Percentiles rank a stretch among this genome's conserved stretches.
Conservation (phyloP, 2,888 invertebrate species). For the Tryphoninae sp. region DNA sequence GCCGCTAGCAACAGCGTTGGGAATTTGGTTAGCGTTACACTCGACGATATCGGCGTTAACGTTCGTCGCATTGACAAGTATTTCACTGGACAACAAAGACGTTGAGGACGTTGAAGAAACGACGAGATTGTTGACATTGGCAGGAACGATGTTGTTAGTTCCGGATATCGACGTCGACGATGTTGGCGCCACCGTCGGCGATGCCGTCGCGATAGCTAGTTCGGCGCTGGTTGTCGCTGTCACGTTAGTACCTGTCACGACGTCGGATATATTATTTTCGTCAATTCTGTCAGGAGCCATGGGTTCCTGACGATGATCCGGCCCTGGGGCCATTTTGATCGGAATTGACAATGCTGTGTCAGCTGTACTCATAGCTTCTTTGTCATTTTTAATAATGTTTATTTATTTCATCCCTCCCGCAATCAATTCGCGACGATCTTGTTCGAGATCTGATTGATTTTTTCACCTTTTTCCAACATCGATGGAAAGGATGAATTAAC, state of each 20-base stretch:
- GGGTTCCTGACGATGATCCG: constrained; percentile 89
- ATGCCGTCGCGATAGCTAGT: constrained; percentile 30
- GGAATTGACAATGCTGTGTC: constrained; percentile 73
- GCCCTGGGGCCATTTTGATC: constrained; percentile 89
- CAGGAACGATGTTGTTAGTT: constrained; percentile 42
- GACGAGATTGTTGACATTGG: constrained; percentile 48
- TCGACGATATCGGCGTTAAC: constrained; percentile 58
- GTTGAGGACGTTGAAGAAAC: constrained; percentile 26
- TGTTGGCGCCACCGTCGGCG: constrained; percentile 24
- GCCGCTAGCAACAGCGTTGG: constrained; percentile 62
- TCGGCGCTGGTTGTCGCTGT: constrained; percentile 54
- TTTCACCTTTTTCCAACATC: background rate
- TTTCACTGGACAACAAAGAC: constrained; percentile 52
- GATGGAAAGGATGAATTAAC: background rate
- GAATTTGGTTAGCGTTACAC: constrained; percentile 64
- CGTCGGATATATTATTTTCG: constrained; percentile 62
- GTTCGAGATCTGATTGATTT: background rate
- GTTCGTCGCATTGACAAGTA: constrained; percentile 44
- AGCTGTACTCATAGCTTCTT: constrained; percentile 63
- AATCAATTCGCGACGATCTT: background rate
- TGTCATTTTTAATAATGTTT: background rate
- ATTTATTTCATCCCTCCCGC: constrained; percentile 11
- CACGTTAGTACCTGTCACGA: constrained; percentile 59
- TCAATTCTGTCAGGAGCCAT: constrained; percentile 84
- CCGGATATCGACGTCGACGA: constrained; percentile 37